Evolutionary conservation across 2,797 vertebrate genomes (phyloP), one percentile per base, ranked within the genome.

Genomic region (Pipistrellus kuhlii): DNA sequence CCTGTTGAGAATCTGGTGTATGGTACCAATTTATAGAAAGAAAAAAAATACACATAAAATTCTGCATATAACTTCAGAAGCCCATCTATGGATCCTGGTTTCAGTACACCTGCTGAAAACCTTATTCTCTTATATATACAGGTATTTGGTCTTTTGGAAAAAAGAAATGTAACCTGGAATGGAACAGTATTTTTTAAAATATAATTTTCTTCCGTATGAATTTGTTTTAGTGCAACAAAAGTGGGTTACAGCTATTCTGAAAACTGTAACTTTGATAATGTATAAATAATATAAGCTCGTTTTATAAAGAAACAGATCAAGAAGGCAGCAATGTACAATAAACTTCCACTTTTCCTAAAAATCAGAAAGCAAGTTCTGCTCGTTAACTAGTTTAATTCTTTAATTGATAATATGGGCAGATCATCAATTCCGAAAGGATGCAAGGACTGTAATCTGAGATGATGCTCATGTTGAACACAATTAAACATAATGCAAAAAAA

Each of bases 231-330:
- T 35, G 2, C 35, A 95, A 71, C 38, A 86, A 91, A 80, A 76
- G 48, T 20, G 51, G 21, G 11, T 18, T 48, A 88, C 73, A 69
- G 66, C 44, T 68, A 73, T 69, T 69, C 27, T 46, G 35, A 86
- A 92, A 83, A 90, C 23, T 53, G 0, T 80, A 62, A 73, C 12
- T 41, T 51, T 35, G 35, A 71, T 35, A 90, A 78, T 14, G 2
- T 10, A 2, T 64, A 76, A 88, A 44, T 66, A 85, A 69, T 20
- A 55, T 71, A 48, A 86, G 30, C 92, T 82, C 55, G 20, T 30
- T 88, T 93, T 59, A 76, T 32, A 92, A 95, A 51, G 35, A 89
- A 96, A 91, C 9, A 71, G 32, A 93, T 6, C 64, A 69, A 81
- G 48, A 87, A 82, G 76, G 38, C 59, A 94, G 88, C n/a, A 81